Base-by-base conservation (phyloP, 1,140 invertebrate species). In the Bacillus rossius region DNA sequence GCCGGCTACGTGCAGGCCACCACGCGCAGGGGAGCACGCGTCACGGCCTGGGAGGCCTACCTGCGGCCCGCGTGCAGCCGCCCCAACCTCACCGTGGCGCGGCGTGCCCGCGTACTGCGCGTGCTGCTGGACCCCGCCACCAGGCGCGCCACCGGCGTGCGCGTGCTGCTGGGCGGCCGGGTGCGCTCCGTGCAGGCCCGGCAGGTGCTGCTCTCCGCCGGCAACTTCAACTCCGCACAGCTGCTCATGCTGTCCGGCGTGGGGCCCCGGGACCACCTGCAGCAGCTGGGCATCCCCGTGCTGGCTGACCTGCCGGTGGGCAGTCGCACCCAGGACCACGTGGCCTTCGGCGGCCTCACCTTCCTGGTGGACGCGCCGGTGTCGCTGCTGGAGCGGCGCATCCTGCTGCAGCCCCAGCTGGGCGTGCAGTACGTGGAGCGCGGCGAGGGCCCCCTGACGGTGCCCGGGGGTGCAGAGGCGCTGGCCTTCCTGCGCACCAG, bases 291-390 rank as follows among this genome's bases (percentile, higher is more conserved):
- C 3, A 52, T 63, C 3, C 49, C 60, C 2, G 48, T 62, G 2
- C 23, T 54, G 8, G 41, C 7, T 57, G 83, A 94, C 76, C 76
- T 88, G 17, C 84, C 80, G n/a, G 88, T 91, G 2, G 89, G 89
- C 1, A 81, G 83, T 47, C 91, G 91, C 68, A 70, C 91, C 3
- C 88, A 89, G 79, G 89, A 92, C 69, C 89, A 92, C 61, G 81
- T 88, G 16, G 83, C 84, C 0, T 77, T 84, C 3, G 86, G 85
- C 1, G 84, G 84, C 1, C 56, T 91, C 2, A 81, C 82, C 3
- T 89, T 87, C 65, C 70, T 81, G 2, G 78, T 88, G 0, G 74
- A 84, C 65, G 70, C 80, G 43, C 73, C 79, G 0, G 67, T 92
- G 3, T 88, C 70, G 49, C 4, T 72, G 7, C 90, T 82, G 43